Percentiles rank a stretch among this genome's conserved stretches.
Conservation (phyloP, 64 coral and sea anemone species). For the Montipora capricornis region DNA sequence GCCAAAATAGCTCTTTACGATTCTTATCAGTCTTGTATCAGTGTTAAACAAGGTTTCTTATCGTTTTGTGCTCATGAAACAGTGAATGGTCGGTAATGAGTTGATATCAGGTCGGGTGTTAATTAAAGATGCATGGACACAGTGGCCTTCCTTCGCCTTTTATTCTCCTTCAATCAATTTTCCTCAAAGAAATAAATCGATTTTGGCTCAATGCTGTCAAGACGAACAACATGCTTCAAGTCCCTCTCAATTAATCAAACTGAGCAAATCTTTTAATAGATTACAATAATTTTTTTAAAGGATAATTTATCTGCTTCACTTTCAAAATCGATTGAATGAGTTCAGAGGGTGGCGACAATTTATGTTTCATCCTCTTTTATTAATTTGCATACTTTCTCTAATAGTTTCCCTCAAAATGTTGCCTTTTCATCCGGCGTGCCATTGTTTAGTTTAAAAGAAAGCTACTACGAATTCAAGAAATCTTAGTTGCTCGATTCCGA, state of each 20-base stretch:
- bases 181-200: neutral
- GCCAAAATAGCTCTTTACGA: slow-evolving; percentile 50
- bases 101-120: slow-evolving; percentile 19
- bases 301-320: neutral
- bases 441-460: neutral
- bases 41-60: slow-evolving; percentile 36
- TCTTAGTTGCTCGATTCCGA: neutral
- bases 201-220: neutral
- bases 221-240: neutral
- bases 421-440: neutral
- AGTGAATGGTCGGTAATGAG: slow-evolving; percentile 31
- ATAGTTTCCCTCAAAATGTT: neutral
- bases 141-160: slow-evolving; percentile 29
- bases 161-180: slow-evolving; percentile 16
- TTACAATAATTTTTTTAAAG: slow-evolving; percentile 32
- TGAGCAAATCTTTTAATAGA: neutral
- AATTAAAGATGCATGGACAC: slow-evolving; percentile 54
- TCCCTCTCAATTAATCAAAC: neutral
- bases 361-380: neutral
- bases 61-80: neutral
- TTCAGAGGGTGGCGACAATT: neutral
- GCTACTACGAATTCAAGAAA: neutral
- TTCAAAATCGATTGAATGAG: neutral
- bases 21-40: slow-evolving; percentile 9
- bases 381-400: neutral